A percentile compares a stretch with the other conserved stretches of the same genome.
Conservation (phyloP, 2,888 invertebrate species). For the Callyntrura sp. region DNA sequence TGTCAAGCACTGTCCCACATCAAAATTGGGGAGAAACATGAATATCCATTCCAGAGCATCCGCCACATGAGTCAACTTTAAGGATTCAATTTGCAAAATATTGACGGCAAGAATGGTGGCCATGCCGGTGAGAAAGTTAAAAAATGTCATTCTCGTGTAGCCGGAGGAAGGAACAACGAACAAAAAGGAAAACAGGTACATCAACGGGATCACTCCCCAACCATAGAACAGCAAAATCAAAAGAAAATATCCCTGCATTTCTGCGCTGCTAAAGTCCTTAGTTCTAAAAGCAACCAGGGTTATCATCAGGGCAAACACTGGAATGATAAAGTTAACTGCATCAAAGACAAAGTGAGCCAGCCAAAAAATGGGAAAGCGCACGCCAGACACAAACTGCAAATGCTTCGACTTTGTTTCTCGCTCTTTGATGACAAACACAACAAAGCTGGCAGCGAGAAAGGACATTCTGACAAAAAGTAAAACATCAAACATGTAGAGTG, state of each 20-base stretch:
- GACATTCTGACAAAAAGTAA: too few relatives aligned
- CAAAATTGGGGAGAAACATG: slow-evolving; percentile 90
- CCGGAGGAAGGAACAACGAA: slow-evolving; percentile 92
- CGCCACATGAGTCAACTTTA: slow-evolving; percentile 88
- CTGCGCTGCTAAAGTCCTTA: slow-evolving; percentile 81
- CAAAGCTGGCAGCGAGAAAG: too few relatives aligned
- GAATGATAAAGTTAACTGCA: slow-evolving; percentile 88
- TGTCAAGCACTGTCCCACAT: slow-evolving; percentile 86
- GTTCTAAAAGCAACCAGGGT: slow-evolving; percentile 86
- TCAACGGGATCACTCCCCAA: slow-evolving; percentile 90
- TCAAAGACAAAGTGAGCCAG: slow-evolving; percentile 90
- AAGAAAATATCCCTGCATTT: slow-evolving; percentile 88
- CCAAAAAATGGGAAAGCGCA: slow-evolving; percentile 90
- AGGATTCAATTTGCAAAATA: slow-evolving; percentile 88
- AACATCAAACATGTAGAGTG: too few relatives aligned
- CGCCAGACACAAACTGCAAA: slow-evolving; percentile 91
- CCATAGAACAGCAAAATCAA: slow-evolving; percentile 89
- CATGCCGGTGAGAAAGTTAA: slow-evolving; percentile 91
- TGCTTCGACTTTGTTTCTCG: slow-evolving; percentile 89
- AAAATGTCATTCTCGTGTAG: slow-evolving; percentile 90
- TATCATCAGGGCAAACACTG: slow-evolving; percentile 87
- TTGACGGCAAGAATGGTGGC: slow-evolving; percentile 90
- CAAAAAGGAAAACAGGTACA: slow-evolving; percentile 90
- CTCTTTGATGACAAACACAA: slow-evolving; percentile 89
- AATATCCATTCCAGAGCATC: slow-evolving; percentile 89